Evolutionary conservation across 2,797 vertebrate species (phyloP).

Genomic region (Alca torda): DNA sequence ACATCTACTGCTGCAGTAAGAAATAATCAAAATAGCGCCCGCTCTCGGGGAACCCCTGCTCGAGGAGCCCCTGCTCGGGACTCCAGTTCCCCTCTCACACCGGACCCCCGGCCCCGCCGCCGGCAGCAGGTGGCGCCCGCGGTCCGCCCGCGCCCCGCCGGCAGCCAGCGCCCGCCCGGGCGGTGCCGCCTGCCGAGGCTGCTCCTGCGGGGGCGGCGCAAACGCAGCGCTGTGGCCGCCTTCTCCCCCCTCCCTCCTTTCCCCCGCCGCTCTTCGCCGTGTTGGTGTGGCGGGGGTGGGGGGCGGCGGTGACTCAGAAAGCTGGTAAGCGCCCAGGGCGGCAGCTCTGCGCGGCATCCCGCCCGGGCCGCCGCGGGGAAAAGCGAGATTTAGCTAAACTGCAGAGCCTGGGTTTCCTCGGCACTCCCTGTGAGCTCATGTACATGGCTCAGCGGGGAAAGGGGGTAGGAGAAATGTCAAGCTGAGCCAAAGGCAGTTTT

Average conservation of each 20-base stretch:
- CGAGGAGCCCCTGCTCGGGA: too few species aligned
- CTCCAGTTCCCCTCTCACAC: rapidly evolving
- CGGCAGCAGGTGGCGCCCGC: neutral
- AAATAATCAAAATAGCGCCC: rapidly evolving
- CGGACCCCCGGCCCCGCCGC: neutral
- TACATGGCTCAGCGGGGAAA: rapidly evolving
- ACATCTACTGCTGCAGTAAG: rapidly evolving
- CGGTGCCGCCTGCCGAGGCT: neutral
- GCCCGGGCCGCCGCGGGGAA: neutral
- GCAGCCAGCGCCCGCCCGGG: neutral
- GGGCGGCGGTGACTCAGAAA: too few species aligned
- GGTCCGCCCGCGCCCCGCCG: neutral
- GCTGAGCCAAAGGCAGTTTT: neutral
- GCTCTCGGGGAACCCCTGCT: rapidly evolving
- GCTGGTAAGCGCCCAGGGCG: too few species aligned
- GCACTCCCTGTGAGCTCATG: rapidly evolving
- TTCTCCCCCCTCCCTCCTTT: too few species aligned
- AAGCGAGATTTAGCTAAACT: rapidly evolving
- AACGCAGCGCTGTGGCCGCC: neutral
- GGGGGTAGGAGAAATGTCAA: rapidly evolving
- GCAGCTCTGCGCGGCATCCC: too few species aligned
- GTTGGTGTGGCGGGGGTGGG: too few species aligned
- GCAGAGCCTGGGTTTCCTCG: neutral
- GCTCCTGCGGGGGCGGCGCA: rapidly evolving
- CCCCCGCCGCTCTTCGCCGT: too few species aligned